Percentiles rank a stretch among this genome's conserved stretches.
Conservation (phyloP, 2,888 invertebrate genomes). For the Ichneumon xanthorius region DNA sequence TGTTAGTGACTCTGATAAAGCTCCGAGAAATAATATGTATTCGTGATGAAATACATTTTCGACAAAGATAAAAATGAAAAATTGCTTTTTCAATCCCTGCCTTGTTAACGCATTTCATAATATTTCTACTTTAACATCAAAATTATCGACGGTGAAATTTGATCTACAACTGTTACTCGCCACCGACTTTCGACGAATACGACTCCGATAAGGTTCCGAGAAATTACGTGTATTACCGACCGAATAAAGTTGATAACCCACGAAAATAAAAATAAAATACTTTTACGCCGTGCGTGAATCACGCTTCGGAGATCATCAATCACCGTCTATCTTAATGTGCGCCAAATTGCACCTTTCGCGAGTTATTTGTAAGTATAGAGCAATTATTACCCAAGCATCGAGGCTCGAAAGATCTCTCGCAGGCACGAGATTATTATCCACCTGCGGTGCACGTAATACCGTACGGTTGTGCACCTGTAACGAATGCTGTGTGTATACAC, state of each 20-base stretch:
- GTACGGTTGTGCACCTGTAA: conserved; percentile 7
- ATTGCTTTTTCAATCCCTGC: too few relatives aligned
- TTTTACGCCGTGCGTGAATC: background rate
- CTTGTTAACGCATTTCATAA: background rate
- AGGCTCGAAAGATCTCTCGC: conserved; percentile 17
- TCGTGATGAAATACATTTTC: too few relatives aligned
- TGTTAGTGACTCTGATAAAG: background rate
- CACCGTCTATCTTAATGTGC: conserved; percentile 28
- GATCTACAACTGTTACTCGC: background rate
- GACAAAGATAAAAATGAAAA: too few relatives aligned
- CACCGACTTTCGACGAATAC: background rate
- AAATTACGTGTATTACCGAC: background rate
- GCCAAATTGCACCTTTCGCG: conserved; percentile 29
- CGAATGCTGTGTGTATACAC: background rate
- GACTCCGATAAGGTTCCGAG: background rate
- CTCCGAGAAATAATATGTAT: background rate
- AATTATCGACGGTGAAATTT: background rate
- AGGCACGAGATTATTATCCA: background rate
- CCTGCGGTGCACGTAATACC: background rate
- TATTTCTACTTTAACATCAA: background rate
- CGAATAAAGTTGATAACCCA: background rate
- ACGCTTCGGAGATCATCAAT: conserved; percentile 21
- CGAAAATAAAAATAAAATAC: background rate
- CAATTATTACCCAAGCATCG: conserved; percentile 39
- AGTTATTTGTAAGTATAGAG: conserved; percentile 45